These are phyloP conservation scores for Petaurus breviceps DNA, from an alignment of 2,113 vertebrate species.

Conservation along the genomic window DNA sequence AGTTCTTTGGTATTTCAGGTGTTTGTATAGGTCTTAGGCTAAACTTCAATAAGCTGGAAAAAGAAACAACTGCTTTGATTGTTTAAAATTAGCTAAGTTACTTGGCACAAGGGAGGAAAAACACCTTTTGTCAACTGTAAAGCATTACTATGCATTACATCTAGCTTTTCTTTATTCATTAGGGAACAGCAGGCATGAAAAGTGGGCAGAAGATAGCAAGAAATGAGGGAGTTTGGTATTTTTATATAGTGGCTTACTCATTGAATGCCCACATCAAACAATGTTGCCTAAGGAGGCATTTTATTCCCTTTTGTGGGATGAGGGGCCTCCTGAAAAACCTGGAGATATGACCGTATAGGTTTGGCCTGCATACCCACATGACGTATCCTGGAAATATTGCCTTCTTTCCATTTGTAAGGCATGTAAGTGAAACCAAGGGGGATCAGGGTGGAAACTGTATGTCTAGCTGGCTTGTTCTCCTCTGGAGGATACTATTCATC, in stretches of 20 bases:
- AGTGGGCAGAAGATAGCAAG: conserved; percentile 18
- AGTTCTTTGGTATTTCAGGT: conserved; percentile 62
- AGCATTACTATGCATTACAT: background rate
- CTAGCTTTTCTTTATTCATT: conserved; percentile 17
- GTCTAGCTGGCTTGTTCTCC: conserved; percentile 47
- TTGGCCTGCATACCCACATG: background rate
- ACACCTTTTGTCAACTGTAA: background rate
- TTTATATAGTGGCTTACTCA: conserved; percentile 30
- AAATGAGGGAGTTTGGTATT: conserved; percentile 35
- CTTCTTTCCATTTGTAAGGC: conserved; percentile 50
- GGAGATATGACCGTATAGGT: background rate
- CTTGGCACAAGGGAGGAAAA: conserved; percentile 56
- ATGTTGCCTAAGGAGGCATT: background rate
- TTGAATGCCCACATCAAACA: conserved; percentile 18
- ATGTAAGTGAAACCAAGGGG: conserved; percentile 59
- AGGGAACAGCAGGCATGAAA: conserved; percentile 21
- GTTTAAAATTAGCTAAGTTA: conserved; percentile 52
- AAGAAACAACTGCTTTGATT: conserved; percentile 48
- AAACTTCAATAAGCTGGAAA: conserved; percentile 56
- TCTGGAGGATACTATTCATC: conserved; percentile 21
- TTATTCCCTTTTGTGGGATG: background rate
- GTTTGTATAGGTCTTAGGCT: conserved; percentile 39
- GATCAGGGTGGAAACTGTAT: conserved; percentile 51
- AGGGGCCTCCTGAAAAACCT: background rate
- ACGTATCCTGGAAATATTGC: conserved; percentile 31